Evolutionary conservation across 2,888 invertebrate species (phyloP).

Genomic region (Cartodere bifasciata): DNA sequence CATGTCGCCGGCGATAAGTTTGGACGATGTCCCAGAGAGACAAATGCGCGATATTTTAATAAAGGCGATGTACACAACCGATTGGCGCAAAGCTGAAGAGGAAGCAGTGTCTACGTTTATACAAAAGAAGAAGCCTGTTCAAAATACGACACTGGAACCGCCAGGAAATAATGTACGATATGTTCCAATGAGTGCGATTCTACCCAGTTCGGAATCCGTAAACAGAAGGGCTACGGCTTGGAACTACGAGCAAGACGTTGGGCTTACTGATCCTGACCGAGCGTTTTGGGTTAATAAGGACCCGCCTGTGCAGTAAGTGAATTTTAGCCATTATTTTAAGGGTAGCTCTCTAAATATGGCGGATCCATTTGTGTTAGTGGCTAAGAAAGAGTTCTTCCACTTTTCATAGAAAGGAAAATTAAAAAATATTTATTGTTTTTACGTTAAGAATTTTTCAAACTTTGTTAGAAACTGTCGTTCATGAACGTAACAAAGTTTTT

Average conservation of each 20-base stretch:
- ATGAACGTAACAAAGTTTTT: too few relatives aligned
- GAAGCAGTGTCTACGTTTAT: conserved; percentile 22
- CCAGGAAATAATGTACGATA: conserved; percentile 9
- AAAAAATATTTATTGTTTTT: too few relatives aligned
- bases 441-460: too few relatives aligned
- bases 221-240: conserved; percentile 26
- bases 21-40: conserved; percentile 31
- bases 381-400: too few relatives aligned
- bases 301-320: conserved; percentile 21
- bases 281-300: conserved; percentile 28
- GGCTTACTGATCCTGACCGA: conserved; percentile 25
- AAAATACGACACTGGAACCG: conserved; percentile 12
- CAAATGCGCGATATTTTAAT: conserved; percentile 27
- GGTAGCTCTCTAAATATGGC: neutral
- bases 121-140: conserved; percentile 12
- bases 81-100: conserved; percentile 24
- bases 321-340: conserved; percentile 1
- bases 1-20: conserved; percentile 29
- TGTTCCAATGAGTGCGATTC: conserved; percentile 2
- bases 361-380: too few relatives aligned
- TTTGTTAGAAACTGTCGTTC: too few relatives aligned
- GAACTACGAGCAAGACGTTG: conserved; percentile 29
- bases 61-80: conserved; percentile 30
- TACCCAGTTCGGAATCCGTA: neutral
- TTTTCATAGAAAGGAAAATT: too few relatives aligned